These are phyloP conservation scores for Pseudomugil tenellus DNA, from an alignment of 2,797 vertebrate genomes.

Conservation along the genomic window DNA sequence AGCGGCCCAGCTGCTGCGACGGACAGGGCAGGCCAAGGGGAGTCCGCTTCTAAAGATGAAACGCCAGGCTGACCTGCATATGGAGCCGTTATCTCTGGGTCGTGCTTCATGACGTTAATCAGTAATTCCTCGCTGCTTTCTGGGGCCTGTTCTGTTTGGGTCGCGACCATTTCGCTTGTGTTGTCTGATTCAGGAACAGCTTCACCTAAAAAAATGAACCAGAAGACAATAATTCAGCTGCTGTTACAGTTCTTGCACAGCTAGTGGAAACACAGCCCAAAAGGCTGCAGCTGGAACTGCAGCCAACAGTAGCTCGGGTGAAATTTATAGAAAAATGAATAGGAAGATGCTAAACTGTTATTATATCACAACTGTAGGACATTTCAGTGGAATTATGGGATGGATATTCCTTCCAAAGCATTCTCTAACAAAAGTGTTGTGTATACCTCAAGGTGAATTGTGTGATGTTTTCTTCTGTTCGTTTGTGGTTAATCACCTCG, in stretches of 20 bases:
- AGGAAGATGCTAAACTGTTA: too few species aligned
- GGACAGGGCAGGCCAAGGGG: slow-evolving; percentile 32
- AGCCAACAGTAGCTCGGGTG: too few species aligned
- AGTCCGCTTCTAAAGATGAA: slow-evolving; percentile 46
- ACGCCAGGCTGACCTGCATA: slow-evolving; percentile 34
- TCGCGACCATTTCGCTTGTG: slow-evolving; percentile 21
- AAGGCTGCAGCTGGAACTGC: too few species aligned
- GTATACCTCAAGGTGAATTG: too few species aligned
- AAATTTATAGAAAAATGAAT: too few species aligned
- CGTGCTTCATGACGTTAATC: slow-evolving; percentile 40
- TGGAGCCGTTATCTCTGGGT: slow-evolving; percentile 38
- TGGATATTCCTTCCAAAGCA: too few species aligned
- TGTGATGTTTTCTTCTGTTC: too few species aligned
- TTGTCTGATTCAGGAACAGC: slow-evolving; percentile 26
- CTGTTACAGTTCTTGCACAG: neutral
- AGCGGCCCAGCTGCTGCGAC: slow-evolving; percentile 27
- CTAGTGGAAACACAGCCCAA: too few species aligned
- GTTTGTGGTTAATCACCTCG: too few species aligned
- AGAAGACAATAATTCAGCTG: neutral
- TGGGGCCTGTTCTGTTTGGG: slow-evolving; percentile 22
- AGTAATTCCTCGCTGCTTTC: slow-evolving; percentile 47
- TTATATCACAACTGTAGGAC: too few species aligned
- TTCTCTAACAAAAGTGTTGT: too few species aligned
- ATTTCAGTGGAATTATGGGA: too few species aligned
- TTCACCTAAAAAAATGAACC: slow-evolving; percentile 42